Evolutionary conservation across 2,797 vertebrate species (phyloP), one percentile per base, ranked within the genome.

Genomic region (Pseudochirops cupreus): DNA sequence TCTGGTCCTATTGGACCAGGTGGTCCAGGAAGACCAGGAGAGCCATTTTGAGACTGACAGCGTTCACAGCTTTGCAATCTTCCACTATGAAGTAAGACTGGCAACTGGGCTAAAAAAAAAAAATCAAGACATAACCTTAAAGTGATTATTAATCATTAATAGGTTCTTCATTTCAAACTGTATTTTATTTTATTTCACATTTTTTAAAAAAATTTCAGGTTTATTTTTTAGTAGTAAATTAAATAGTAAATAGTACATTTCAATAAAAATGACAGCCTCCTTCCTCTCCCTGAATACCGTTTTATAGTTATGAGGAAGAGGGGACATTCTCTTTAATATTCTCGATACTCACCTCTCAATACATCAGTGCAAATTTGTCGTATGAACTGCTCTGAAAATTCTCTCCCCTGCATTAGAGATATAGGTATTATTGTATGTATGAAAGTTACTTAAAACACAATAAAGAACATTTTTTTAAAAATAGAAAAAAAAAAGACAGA

Each of bases 321-420:
- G 39, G 21, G 96, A 97, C 94, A 91, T 5, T 94, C 55, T 91
- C 74, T 87, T 87, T 26, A 87, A 50, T 50, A 62, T 7, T 0
- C 93, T 96, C 96, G 92, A 97, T 96, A 99, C 99, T 99, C 98
- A 99, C 99, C 98, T 98, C 99, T 99, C 98, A 99, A 98, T 95
- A 99, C 98, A 90, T 99, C 99, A 97, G 99, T 99, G 98, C 99
- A 99, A 97, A 99, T 99, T 98, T 99, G 99, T 4, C 99, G 99
- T 98, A 99, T 99, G 98, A 99, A 99, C 96, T 98, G 98, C 98
- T 99, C 99, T 52, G 99, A 99, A 98, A 99, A 98, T 96, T 99
- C 99, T 98, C 98, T 99, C 93, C 98, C 99, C 99, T 99, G 97
- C 95, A 98, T 97, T 94, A 97, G 96, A 99, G 50, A 98, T 87